These are phyloP conservation scores for Ditylenchus weischeri DNA, from an alignment of 2,888 invertebrate genomes.

Conservation along the genomic window DNA sequence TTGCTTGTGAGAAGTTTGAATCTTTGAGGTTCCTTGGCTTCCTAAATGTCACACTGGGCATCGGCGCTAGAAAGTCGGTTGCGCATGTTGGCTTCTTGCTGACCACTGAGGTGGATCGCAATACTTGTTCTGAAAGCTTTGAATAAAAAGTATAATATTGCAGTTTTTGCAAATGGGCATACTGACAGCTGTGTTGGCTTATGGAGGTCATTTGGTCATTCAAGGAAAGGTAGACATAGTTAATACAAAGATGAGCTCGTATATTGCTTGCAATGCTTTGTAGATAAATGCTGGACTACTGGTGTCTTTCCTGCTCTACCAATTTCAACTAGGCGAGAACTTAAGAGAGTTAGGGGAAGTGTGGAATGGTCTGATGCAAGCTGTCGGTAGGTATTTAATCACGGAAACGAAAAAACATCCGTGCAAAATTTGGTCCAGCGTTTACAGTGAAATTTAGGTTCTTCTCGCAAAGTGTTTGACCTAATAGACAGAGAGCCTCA, in stretches of 20 bases:
- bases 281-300: constrained; percentile 59
- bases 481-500: constrained; percentile 60
- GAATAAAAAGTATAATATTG: too few relatives aligned
- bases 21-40: constrained; percentile 49
- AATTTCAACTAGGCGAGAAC: constrained; percentile 61
- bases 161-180: constrained; percentile 57
- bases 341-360: constrained; percentile 60
- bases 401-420: too few relatives aligned
- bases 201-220: constrained; percentile 61
- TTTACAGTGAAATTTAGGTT: constrained; percentile 23
- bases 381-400: constrained; percentile 58
- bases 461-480: constrained; percentile 61
- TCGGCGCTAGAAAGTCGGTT: constrained; percentile 57
- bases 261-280: background rate
- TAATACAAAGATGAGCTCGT: background rate
- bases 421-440: too few relatives aligned
- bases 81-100: constrained; percentile 60
- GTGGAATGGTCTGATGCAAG: constrained; percentile 62
- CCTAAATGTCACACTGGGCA: constrained; percentile 48
- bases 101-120: constrained; percentile 58
- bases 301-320: constrained; percentile 62
- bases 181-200: constrained; percentile 59
- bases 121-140: too few relatives aligned
- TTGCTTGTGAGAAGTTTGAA: constrained; percentile 61
- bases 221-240: constrained; percentile 38